Conservation (phyloP, 2,113 vertebrate genomes). For the Lophotis ruficrista region DNA sequence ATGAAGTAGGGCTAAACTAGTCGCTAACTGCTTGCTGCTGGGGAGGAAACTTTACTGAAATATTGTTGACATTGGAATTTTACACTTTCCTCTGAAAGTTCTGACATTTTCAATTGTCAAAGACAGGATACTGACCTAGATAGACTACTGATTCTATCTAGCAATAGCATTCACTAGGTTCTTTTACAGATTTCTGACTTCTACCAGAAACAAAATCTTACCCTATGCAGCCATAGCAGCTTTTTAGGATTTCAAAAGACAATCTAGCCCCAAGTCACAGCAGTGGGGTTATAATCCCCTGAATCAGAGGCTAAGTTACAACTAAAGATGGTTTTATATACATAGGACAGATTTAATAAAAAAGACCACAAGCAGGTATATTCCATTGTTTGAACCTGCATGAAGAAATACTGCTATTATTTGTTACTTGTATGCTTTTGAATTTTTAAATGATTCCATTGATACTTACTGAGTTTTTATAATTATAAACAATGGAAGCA, state of each 20-base stretch:
- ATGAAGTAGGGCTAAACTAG: neutral
- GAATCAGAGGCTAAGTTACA: neutral
- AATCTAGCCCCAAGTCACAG: slow-evolving; percentile 1
- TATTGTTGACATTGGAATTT: neutral
- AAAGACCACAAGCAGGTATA: neutral
- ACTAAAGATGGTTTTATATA: neutral
- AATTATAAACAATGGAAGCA: neutral
- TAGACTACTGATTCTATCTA: neutral
- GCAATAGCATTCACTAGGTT: neutral
- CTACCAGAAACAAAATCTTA: slow-evolving; percentile 5
- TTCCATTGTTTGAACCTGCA: neutral
- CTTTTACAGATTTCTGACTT: slow-evolving; percentile 7
- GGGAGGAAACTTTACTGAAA: neutral
- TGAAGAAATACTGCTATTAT: neutral
- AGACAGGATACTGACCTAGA: neutral
- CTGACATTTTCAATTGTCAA: neutral
- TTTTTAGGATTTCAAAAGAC: slow-evolving; percentile 37
- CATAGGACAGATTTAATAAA: neutral
- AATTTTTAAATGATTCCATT: neutral
- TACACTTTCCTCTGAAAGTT: neutral
- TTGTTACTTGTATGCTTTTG: neutral
- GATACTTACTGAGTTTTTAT: neutral
- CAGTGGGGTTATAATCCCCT: neutral
- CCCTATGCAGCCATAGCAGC: neutral
- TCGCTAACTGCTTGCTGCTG: neutral